Percentiles rank a stretch among this genome's conserved stretches.
These are phyloP conservation scores for Apolygus lucorum DNA, from an alignment of 1,140 invertebrate species.

Conservation along the genomic window DNA sequence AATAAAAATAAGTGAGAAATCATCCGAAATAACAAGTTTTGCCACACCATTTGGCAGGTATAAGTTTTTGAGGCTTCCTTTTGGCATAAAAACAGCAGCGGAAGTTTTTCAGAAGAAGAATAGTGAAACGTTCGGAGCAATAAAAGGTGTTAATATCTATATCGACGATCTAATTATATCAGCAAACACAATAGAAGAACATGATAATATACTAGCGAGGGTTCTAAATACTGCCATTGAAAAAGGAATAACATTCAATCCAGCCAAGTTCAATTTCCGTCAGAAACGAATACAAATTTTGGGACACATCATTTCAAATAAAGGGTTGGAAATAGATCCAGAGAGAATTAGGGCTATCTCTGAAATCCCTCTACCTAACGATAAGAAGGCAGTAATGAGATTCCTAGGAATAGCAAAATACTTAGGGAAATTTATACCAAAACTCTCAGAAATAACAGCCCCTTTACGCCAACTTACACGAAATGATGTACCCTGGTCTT, in stretches of 20 bases:
- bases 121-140: constrained; percentile 20
- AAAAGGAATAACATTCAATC: constrained; percentile 22
- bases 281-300: constrained; percentile 40
- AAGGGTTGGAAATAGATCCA: constrained; percentile 38
- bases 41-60: constrained; percentile 3
- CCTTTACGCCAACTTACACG: not conserved
- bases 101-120: constrained; percentile 4
- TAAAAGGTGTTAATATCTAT: not conserved
- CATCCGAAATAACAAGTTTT: not conserved
- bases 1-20: not conserved
- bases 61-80: constrained; percentile 1
- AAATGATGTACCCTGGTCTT: constrained; percentile 7
- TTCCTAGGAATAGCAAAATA: constrained; percentile 19
- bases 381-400: constrained; percentile 28
- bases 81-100: not conserved
- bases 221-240: constrained; percentile 30
- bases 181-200: constrained; percentile 30
- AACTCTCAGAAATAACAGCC: constrained; percentile 11
- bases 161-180: constrained; percentile 37
- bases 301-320: constrained; percentile 35
- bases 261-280: constrained; percentile 38
- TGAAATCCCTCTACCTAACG: constrained; percentile 36
- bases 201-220: constrained; percentile 31
- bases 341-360: constrained; percentile 38
- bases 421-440: constrained; percentile 16